Base-by-base conservation (phyloP, 2,797 vertebrate species). In the Lerista edwardsae region DNA sequence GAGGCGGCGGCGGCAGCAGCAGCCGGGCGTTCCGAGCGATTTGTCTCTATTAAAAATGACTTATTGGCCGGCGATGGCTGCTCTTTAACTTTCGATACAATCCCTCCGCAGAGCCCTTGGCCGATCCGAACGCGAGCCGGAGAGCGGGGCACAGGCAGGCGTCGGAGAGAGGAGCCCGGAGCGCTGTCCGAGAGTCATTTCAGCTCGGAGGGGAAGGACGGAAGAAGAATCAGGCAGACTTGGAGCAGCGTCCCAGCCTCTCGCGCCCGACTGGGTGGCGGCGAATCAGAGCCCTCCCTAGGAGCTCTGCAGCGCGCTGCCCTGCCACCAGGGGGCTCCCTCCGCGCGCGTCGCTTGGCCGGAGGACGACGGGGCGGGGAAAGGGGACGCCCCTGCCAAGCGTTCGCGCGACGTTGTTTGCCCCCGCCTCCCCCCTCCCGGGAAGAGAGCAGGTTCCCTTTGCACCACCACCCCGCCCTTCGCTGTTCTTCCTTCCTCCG, bases 21-120 rank as follows among this genome's bases (percentile, higher is more conserved):
- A 90, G 87, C 87, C 80, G 87, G 71, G 90, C 74, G 88, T 87
- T 84, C 91, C 89, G 82, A 75, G 90, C 88, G 85, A 90, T 88
- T 91, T 88, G 84, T 90, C 91, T 93, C 92, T 86, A 89, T 90
- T 89, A 79, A 86, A 87, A 92, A 86, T 86, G 89, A 91, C 91
- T 91, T 90, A 89, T 75, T 82, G 90, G 86, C 47, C 51, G 11
- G 71, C 86, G 77, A 27, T 27, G 87, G 75, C 84, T 57, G 87
- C 89, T 88, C 83, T 90, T 91, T 85, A 90, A 92, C 90, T 93
- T 91, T 86, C 67, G 91, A 91, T 86, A 80, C 79, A 90, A 90
- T 88, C 90, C 89, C 79, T 86, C 92, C 84, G 93, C 90, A 75
- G 86, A 89, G 92, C 84, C 91, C 91, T 89, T 75, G 92, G 89